A percentile compares a stretch with the other conserved stretches of the same genome.
These are phyloP conservation scores for Salvelinus alpinus DNA, from an alignment of 2,113 vertebrate genomes.

Conservation along the genomic window DNA sequence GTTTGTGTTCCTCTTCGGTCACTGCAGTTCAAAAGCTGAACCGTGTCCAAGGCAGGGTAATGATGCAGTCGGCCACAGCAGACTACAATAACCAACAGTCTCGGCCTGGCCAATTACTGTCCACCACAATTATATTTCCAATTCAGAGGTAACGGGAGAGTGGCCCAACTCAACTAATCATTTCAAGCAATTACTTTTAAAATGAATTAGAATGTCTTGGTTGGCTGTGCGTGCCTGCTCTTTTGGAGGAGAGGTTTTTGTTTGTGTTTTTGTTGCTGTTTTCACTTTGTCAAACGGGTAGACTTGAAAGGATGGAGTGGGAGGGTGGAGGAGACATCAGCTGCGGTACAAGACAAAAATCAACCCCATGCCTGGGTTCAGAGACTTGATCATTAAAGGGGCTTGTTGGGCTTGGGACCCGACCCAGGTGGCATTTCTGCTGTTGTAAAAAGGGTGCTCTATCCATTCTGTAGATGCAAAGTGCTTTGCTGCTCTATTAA, in stretches of 20 bases:
- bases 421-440: constrained; percentile 1
- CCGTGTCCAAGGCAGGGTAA: constrained; percentile 70
- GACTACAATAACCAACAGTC: constrained; percentile 78
- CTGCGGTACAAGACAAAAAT: constrained; percentile 64
- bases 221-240: constrained; percentile 59
- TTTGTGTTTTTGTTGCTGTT: constrained; percentile 62
- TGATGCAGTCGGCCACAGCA: constrained; percentile 69
- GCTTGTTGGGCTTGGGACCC: constrained; percentile 46
- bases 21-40: constrained; percentile 76
- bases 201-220: constrained; percentile 74
- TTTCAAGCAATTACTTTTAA: constrained; percentile 79
- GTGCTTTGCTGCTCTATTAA: constrained; percentile 51
- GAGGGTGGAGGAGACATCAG: constrained; percentile 52
- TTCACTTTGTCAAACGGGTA: constrained; percentile 67
- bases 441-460: constrained; percentile 49
- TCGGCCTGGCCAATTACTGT: constrained; percentile 76
- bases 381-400: constrained; percentile 60
- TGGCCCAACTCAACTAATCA: constrained; percentile 78
- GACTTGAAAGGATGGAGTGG: constrained; percentile 60
- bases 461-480: constrained; percentile 34
- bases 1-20: constrained; percentile 73
- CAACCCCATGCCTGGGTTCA: constrained; percentile 46
- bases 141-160: constrained; percentile 75
- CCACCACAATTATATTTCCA: constrained; percentile 77
- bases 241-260: constrained; percentile 51